Evolutionary conservation across 1,140 invertebrate species (phyloP), one percentile per base, ranked within the genome.

Genomic region (Nymphalis io): DNA sequence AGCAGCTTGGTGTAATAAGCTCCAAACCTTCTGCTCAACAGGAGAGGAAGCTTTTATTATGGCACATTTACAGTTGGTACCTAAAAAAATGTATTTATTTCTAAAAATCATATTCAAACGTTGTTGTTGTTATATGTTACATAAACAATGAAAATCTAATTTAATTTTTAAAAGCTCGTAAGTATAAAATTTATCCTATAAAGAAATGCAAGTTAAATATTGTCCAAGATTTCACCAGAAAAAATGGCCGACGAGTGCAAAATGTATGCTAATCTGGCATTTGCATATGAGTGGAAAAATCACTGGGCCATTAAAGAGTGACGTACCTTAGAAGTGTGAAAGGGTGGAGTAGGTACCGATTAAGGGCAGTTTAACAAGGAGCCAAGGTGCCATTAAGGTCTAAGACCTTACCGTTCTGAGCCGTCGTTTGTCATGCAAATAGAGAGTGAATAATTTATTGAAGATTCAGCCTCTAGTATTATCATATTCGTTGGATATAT

Each of bases 391-490:
- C 80, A 83, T 86, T 84, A 84, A 83, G 81, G 78, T 85, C 79
- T 85, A 73, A 87, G 76, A 83, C 77, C 82, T 83, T 80, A 57
- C 78, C 72, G 74, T 79, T 74, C 79, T 80, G 68, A 74, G 59
- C 65, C 68, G 73, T 88, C 87, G 80, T 88, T 88, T 88, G 83
- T 88, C 84, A 90, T 87, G 85, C 81, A 88, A 90, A 90, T 88
- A 84, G 78, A 82, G 74, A 87, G 79, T 87, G 85, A 88, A 89
- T 89, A 87, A 85, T 88, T 89, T 85, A 89, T 87, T 73, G 78
- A 79, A 82, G 77, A 83, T 80, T 83, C 81, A 79, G 81, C 76
- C 78, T 72, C 48, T 72, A 60, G 74, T 74, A 82, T 73, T 72
- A 78, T 72, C 74, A 78, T 83, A 68, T 76, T 72, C 73, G 77